These are phyloP conservation scores for Rallus crepitans DNA, from an alignment of 2,797 vertebrate species.

Conservation along the genomic window DNA sequence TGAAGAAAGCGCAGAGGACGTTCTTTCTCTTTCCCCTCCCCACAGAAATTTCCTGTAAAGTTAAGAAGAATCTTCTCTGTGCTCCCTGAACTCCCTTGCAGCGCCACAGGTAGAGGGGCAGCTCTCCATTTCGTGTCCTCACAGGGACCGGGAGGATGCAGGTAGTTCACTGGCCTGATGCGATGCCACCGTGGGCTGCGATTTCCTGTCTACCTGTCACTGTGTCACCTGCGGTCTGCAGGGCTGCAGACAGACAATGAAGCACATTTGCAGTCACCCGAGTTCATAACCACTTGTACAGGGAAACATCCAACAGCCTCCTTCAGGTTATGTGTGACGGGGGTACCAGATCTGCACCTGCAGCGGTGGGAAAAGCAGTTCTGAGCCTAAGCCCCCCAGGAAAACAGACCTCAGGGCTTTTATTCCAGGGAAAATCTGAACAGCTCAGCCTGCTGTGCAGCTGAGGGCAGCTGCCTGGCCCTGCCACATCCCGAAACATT, in stretches of 20 bases:
- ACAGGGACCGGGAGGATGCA: neutral
- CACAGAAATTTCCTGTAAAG: constrained; percentile 1
- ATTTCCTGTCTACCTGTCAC: neutral
- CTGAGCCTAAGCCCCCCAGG: neutral
- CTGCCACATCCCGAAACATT: neutral
- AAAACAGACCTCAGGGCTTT: neutral
- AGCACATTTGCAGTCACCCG: neutral
- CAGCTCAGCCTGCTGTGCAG: neutral
- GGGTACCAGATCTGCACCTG: neutral
- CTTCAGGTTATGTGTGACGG: accelerated
- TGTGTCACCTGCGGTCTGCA: neutral
- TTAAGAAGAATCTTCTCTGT: neutral
- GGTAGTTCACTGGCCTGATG: neutral
- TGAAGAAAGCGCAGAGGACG: neutral
- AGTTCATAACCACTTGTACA: neutral
- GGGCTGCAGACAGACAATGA: neutral
- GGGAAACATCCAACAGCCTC: neutral
- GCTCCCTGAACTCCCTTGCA: neutral
- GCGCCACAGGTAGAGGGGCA: neutral
- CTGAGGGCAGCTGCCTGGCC: no score
- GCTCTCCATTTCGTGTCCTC: neutral
- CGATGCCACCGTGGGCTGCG: neutral
- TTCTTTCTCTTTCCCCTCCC: neutral
- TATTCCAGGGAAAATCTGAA: neutral
- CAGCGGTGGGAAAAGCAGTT: neutral